These are phyloP conservation scores for Brienomyrus longianalis DNA, from an alignment of 2,113 vertebrate genomes.

Conservation along the genomic window DNA sequence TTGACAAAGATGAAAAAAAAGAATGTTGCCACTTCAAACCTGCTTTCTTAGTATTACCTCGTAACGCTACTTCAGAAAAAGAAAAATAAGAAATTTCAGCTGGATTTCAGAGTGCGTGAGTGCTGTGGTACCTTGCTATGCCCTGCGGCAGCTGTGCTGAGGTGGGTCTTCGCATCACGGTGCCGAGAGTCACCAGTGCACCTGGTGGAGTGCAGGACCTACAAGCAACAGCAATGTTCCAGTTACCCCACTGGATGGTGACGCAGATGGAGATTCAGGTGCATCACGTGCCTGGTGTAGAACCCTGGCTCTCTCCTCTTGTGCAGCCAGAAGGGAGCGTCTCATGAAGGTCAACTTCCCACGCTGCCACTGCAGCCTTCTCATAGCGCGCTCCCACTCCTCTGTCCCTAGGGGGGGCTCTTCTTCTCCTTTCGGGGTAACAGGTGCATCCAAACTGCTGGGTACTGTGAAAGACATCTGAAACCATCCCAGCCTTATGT, in stretches of 20 bases:
- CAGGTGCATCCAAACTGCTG: not conserved
- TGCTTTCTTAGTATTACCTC: not conserved
- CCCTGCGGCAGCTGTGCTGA: constrained; percentile 4
- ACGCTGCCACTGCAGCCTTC: constrained; percentile 56
- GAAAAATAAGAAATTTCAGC: not conserved
- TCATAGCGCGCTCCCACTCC: constrained; percentile 24
- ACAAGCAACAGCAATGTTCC: not conserved
- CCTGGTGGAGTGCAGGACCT: constrained; percentile 40
- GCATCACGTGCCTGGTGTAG: constrained; percentile 47
- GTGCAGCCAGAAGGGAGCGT: constrained; percentile 48
- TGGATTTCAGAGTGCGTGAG: not conserved
- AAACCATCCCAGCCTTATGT: not conserved
- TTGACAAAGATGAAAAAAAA: not conserved
- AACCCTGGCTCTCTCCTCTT: constrained; percentile 45
- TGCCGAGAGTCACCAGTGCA: constrained; percentile 22
- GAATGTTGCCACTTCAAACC: not conserved
- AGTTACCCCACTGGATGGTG: not conserved
- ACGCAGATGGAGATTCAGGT: not conserved
- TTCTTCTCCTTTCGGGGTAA: not conserved
- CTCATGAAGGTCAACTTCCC: constrained; percentile 50
- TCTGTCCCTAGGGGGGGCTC: constrained; percentile 13
- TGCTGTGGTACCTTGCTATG: constrained; percentile 31
- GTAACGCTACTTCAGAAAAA: not conserved
- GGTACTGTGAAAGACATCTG: not conserved
- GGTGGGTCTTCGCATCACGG: constrained; percentile 17